Conservation (phyloP, 2,888 invertebrate species). For the Tachystola acroxantha region DNA sequence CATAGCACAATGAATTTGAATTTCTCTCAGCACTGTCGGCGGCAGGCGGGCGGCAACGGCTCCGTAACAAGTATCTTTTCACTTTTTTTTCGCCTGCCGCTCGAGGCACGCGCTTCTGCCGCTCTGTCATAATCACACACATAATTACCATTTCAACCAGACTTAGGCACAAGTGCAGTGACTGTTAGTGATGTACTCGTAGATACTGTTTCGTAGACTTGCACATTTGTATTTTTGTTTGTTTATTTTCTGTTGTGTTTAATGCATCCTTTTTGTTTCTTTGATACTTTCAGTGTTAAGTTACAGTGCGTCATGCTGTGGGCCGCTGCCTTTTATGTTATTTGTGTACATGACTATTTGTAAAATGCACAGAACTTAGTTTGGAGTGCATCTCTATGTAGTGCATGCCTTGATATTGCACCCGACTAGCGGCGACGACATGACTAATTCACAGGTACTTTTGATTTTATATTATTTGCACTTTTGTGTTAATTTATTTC, state of each 20-base stretch:
- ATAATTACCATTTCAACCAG: constrained; percentile 41
- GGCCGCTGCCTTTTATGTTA: constrained; percentile 61
- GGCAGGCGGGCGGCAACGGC: constrained; percentile 38
- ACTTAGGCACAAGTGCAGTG: constrained; percentile 37
- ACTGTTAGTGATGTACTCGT: constrained; percentile 15
- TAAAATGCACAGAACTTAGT: constrained; percentile 66
- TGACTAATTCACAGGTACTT: constrained; percentile 81
- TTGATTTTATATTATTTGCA: constrained; percentile 41
- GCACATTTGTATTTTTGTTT: constrained; percentile 34
- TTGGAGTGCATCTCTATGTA: constrained; percentile 62
- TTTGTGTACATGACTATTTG: constrained; percentile 61
- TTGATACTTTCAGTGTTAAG: constrained; percentile 69
- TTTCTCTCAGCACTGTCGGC: constrained; percentile 51
- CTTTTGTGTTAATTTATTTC: constrained; percentile 23
- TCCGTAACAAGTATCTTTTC: constrained; percentile 53
- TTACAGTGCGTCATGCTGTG: constrained; percentile 68
- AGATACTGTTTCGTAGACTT: constrained; percentile 21
- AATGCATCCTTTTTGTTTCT: constrained; percentile 62
- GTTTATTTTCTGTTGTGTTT: constrained; percentile 39
- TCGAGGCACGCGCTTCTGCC: constrained; percentile 55
- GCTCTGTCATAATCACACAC: constrained; percentile 42
- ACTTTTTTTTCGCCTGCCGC: constrained; percentile 69
- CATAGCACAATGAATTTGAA: constrained; percentile 43
- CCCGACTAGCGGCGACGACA: constrained; percentile 61
- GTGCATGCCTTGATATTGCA: constrained; percentile 71